phyloP scores from a whole-genome alignment of 1,140 invertebrate genomes.

The Adoxophyes honmai region DNA sequence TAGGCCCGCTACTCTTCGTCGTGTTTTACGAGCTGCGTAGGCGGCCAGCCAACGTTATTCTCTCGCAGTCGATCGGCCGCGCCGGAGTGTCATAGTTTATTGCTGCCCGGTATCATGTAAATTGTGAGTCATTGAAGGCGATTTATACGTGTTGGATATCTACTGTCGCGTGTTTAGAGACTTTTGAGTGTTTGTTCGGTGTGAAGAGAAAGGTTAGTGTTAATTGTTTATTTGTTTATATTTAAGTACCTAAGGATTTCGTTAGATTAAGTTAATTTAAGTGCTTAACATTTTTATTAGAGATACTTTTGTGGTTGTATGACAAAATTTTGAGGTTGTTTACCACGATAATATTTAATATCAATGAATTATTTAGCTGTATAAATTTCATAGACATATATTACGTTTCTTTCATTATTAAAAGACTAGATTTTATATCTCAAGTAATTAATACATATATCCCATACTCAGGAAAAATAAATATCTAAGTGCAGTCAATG shows the following conservation, averaged over 20 bases:
- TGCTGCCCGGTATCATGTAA: conserved; percentile 57
- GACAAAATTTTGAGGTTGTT: too few species aligned
- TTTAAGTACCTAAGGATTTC: not conserved
- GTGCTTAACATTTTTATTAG: too few species aligned
- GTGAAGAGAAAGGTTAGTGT: conserved; percentile 36
- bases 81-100: conserved; percentile 73
- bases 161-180: conserved; percentile 49
- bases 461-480: too few species aligned
- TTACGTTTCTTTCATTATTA: too few species aligned
- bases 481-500: too few species aligned
- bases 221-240: not conserved
- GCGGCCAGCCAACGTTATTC: conserved; percentile 65
- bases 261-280: too few species aligned
- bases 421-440: too few species aligned
- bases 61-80: conserved; percentile 67
- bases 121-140: conserved; percentile 55
- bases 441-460: too few species aligned
- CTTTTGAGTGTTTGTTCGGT: conserved; percentile 29
- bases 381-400: too few species aligned
- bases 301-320: too few species aligned
- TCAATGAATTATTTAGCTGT: too few species aligned
- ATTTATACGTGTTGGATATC: conserved; percentile 50
- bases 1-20: conserved; percentile 61
- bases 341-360: too few species aligned
- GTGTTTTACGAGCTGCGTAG: conserved; percentile 60